Conservation (phyloP, 64 coral and sea anemone genomes). For the Catalaphyllia jardinei region DNA sequence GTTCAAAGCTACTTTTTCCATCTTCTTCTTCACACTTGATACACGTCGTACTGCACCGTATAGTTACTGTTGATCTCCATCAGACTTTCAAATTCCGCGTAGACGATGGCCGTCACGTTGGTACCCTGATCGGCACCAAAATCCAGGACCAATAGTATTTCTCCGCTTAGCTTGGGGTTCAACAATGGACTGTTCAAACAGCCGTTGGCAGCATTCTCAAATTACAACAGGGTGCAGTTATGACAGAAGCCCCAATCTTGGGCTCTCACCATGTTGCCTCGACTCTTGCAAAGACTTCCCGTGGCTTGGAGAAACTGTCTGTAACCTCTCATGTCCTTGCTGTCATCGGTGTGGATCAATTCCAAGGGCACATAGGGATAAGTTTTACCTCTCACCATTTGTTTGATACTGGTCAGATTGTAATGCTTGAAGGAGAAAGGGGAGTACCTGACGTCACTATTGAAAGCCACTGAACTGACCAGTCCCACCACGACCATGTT, state of each 20-base stretch:
- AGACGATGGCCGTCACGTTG: slow-evolving; percentile 27
- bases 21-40: no score
- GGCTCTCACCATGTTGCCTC: slow-evolving; percentile 25
- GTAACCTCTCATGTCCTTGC: slow-evolving; percentile 38
- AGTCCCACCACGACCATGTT: slow-evolving; percentile 26
- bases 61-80: background rate
- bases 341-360: slow-evolving; percentile 3
- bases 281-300: background rate
- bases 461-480: slow-evolving; percentile 7
- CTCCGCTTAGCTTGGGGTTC: background rate
- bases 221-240: slow-evolving; percentile 34
- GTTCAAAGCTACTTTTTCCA: no score
- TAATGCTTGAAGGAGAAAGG: slow-evolving; percentile 47
- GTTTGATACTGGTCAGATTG: slow-evolving; percentile 20
- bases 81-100: slow-evolving; percentile 53
- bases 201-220: slow-evolving; percentile 43
- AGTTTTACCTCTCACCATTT: slow-evolving; percentile 10
- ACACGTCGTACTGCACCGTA: background rate
- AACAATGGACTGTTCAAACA: background rate
- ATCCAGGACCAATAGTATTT: background rate
- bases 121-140: background rate
- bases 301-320: slow-evolving; percentile 46
- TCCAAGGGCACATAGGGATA: slow-evolving; percentile 37
- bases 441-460: background rate
- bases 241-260: background rate